These are phyloP conservation scores for Leptinotarsa haldemani DNA, from an alignment of 2,888 invertebrate genomes.

Conservation along the genomic window DNA sequence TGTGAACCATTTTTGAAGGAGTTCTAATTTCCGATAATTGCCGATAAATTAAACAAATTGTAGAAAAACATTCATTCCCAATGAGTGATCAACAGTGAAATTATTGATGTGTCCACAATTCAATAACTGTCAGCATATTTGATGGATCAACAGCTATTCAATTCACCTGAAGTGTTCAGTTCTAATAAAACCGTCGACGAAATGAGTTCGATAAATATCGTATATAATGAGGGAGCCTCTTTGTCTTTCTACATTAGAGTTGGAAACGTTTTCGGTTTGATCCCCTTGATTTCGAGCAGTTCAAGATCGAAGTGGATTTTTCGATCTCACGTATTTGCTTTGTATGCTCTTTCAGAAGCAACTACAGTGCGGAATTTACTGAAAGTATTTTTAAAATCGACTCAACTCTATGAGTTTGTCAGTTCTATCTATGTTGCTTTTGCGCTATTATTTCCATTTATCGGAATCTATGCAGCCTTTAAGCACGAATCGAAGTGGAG, in stretches of 20 bases:
- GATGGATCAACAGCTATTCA: background rate
- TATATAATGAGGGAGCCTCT: background rate
- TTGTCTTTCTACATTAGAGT: background rate
- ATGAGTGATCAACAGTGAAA: no score
- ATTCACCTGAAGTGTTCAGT: background rate
- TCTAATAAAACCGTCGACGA: background rate
- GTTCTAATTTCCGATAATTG: no score
- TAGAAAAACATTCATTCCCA: no score
- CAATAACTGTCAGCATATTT: background rate
- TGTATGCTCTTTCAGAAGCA: background rate
- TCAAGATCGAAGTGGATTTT: conserved; percentile 1
- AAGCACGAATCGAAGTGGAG: background rate
- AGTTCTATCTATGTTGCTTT: background rate
- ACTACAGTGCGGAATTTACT: no score
- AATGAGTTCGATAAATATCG: background rate
- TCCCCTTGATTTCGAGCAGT: background rate
- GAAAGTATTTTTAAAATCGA: background rate
- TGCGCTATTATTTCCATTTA: background rate
- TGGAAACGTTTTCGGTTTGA: background rate
- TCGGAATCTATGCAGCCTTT: background rate
- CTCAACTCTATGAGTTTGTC: background rate
- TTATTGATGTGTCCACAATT: no score
- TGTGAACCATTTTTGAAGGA: no score
- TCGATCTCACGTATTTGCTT: background rate
- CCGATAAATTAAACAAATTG: no score